Conservation (phyloP, 2,888 invertebrate genomes). For the Lucinisca nassula region DNA sequence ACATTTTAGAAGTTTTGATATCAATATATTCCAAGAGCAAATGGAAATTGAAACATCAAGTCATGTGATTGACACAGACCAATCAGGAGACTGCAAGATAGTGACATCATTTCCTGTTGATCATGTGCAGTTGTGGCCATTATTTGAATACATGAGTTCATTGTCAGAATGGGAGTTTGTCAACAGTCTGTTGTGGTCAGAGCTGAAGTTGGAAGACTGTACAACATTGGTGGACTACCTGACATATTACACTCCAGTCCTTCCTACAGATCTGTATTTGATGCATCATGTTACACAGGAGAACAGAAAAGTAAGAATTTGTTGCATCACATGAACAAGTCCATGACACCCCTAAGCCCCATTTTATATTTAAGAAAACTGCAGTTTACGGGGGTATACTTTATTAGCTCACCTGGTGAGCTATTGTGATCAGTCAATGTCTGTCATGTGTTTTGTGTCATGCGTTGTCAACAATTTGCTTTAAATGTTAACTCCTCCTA, state of each 20-base stretch:
- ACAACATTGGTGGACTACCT: conserved; percentile 38
- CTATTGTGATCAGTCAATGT: too few relatives aligned
- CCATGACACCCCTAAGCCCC: too few relatives aligned
- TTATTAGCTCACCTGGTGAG: too few relatives aligned
- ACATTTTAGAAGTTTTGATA: conserved; percentile 30
- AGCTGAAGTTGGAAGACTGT: neutral
- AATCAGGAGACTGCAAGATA: conserved; percentile 35
- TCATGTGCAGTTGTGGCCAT: conserved; percentile 78
- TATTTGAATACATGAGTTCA: conserved; percentile 76
- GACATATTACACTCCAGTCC: conserved; percentile 39
- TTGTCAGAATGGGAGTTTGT: conserved; percentile 51
- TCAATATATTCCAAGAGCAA: neutral
- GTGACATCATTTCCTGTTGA: conserved; percentile 36
- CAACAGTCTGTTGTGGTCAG: neutral
- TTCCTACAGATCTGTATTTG: conserved; percentile 20
- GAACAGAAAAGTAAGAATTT: neutral
- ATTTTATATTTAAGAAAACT: too few relatives aligned
- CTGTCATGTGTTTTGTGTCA: too few relatives aligned
- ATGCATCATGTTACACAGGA: neutral
- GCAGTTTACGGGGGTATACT: too few relatives aligned
- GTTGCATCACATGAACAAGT: too few relatives aligned
- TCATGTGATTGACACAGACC: conserved; percentile 25
- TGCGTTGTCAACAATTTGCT: too few relatives aligned
- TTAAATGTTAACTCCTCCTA: too few relatives aligned
- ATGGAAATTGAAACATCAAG: conserved; percentile 54